Evolutionary conservation across 2,888 invertebrate genomes (phyloP).

Genomic region (Trissoscelio sp.): DNA sequence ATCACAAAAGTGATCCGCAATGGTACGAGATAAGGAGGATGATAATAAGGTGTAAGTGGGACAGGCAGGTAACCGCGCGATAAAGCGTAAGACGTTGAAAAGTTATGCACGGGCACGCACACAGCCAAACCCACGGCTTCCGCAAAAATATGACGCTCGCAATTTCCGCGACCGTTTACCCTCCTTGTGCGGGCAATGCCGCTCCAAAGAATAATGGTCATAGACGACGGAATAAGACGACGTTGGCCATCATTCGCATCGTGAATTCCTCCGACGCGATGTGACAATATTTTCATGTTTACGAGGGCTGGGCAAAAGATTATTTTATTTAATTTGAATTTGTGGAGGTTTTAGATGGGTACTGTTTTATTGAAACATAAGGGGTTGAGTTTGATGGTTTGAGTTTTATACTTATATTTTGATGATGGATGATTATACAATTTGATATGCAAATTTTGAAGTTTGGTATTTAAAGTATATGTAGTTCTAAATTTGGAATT

Average conservation of each 20-base stretch:
- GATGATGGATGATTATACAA: too few species aligned
- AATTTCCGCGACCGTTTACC: slow-evolving; percentile 63
- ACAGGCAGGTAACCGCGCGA: slow-evolving; percentile 81
- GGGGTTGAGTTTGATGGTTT: too few species aligned
- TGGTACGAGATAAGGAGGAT: slow-evolving; percentile 73
- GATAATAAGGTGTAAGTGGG: slow-evolving; percentile 81
- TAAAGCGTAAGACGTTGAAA: slow-evolving; percentile 78
- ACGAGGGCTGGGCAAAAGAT: too few species aligned
- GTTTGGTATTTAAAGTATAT: too few species aligned
- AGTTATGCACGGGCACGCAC: slow-evolving; percentile 82
- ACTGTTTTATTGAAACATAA: too few species aligned
- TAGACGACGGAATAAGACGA: slow-evolving; percentile 17
- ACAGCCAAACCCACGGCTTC: slow-evolving; percentile 73
- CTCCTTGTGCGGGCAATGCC: slow-evolving; percentile 39
- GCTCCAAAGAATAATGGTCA: slow-evolving; percentile 44
- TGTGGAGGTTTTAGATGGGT: too few species aligned
- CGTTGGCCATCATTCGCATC: slow-evolving; percentile 23
- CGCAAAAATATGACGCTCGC: slow-evolving; percentile 72
- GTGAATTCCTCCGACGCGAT: slow-evolving; percentile 6
- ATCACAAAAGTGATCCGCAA: slow-evolving; percentile 64
- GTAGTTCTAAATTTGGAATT: too few species aligned
- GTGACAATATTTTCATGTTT: slow-evolving; percentile 7
- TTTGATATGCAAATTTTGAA: too few species aligned
- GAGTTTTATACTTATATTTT: too few species aligned
- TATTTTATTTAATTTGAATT: too few species aligned